Evolutionary conservation across 92 coral and sea anemone species (phyloP), one percentile per base, ranked within the genome.

Genomic region (Epizoanthus stellaris): DNA sequence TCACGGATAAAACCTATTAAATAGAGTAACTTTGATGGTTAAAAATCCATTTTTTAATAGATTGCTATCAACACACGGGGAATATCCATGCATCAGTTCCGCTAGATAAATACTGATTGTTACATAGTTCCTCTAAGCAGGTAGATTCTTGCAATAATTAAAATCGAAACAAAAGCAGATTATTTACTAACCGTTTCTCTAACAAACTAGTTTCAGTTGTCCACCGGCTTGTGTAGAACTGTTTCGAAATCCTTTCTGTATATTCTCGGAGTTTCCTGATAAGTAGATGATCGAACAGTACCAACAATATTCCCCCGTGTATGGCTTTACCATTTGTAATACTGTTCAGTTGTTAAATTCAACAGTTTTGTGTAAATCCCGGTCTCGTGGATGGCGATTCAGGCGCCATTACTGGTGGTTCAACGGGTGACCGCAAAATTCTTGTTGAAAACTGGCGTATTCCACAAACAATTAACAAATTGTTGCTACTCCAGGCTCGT

Each of bases 371-470:
- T 54, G 21, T 67, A 75, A 38, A 40, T 76, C 69, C 36, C 0
- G 68, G 42, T 38, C 54, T 38, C 34, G 20, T 40, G 36, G 57
- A 61, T 17, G 64, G 34, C 16, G 42, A 39, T 34, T n/a, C n/a
- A n/a, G 53, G 82, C 69, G 68, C 82, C 69, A 59, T 76, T 38
- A 19, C 82, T 59, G 82, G 82, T 76, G 82, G 67, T 43, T 4
- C 1, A 40, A 38, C 82, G 23, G 82, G 82, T 76, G 82, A 53
- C 9, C 1, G 82, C 34, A 16, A 7, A 25, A 4, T 36, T 59
- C 69, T 59, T 11, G 67, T 43, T 59, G 64, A 39, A 13, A 39
- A 76, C 82, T 54, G 12, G 82, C 34, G n/a, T 43, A 40, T 76
- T 68, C 12, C 16, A 58, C 69, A 39, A n/a, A 38, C 43, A 76